These are phyloP conservation scores for Opisthocomus hoazin DNA, from an alignment of 2,113 vertebrate genomes.

Conservation along the genomic window DNA sequence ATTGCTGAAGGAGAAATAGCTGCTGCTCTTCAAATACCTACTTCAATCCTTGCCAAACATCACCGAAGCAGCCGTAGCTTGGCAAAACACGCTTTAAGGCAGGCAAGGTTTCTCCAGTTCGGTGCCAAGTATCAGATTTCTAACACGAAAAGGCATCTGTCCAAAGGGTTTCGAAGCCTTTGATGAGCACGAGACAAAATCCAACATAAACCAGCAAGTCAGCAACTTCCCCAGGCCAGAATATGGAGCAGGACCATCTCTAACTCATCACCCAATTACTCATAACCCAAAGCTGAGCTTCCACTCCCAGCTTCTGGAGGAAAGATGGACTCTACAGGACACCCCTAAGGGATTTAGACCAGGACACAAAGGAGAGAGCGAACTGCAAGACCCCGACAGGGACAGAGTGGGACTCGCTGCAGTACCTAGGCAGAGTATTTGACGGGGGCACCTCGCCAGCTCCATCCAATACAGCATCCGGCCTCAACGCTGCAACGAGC, in stretches of 20 bases:
- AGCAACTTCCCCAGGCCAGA: background rate
- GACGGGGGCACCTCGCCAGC: background rate
- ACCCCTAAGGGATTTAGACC: background rate
- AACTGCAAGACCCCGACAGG: rapidly evolving
- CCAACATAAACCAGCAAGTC: background rate
- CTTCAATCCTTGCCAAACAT: background rate
- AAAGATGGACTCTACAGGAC: background rate
- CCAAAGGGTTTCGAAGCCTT: background rate
- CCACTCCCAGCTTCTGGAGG: background rate
- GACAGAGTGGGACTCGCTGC: background rate
- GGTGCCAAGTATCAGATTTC: background rate
- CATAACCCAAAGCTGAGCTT: background rate
- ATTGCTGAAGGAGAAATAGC: background rate
- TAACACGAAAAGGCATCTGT: background rate
- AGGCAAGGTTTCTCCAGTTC: background rate
- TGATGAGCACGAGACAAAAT: background rate
- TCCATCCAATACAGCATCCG: background rate
- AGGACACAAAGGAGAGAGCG: background rate
- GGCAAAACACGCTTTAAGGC: background rate
- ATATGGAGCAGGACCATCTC: background rate
- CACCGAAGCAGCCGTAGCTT: background rate
- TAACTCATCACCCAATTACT: background rate
- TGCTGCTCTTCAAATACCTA: background rate
- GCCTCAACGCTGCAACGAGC: background rate
- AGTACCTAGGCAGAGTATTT: background rate